Evolutionary conservation across 2,113 vertebrate genomes (phyloP).

Genomic region (Sisor rabdophorus): DNA sequence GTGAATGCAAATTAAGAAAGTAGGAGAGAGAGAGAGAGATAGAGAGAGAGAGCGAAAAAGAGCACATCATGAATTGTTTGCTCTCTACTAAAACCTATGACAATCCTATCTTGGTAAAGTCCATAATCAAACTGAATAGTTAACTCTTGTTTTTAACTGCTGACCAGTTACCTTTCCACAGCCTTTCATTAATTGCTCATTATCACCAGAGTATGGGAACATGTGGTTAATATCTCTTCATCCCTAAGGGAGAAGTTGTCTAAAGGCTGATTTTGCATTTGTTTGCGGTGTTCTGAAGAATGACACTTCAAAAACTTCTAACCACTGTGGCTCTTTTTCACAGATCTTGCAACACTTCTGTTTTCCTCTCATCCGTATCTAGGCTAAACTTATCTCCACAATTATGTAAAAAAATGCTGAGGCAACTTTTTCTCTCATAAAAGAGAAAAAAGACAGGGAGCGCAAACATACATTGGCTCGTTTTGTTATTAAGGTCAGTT

Average conservation of each 20-base stretch:
- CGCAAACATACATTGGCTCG: slow-evolving; percentile 19
- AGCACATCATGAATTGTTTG: neutral
- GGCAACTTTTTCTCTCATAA: slow-evolving; percentile 30
- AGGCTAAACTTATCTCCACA: slow-evolving; percentile 44
- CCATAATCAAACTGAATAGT: slow-evolving; percentile 32
- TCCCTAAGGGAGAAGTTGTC: neutral
- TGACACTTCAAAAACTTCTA: slow-evolving; percentile 33
- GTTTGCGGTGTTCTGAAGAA: slow-evolving; percentile 28
- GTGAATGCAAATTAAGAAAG: neutral
- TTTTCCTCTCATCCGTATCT: slow-evolving; percentile 40
- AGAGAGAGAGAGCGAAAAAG: neutral
- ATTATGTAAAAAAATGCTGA: slow-evolving; percentile 44
- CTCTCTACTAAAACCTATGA: neutral
- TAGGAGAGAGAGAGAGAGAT: too few relatives aligned
- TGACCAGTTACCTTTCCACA: slow-evolving; percentile 5
- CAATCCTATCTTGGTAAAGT: slow-evolving; percentile 13
- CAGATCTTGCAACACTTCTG: slow-evolving; percentile 41
- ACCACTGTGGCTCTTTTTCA: slow-evolving; percentile 41
- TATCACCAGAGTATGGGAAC: neutral
- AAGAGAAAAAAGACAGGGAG: slow-evolving; percentile 6
- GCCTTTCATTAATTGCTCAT: slow-evolving; percentile 40
- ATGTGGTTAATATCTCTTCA: neutral
- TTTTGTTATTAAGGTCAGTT: slow-evolving; percentile 49
- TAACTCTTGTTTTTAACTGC: slow-evolving; percentile 10
- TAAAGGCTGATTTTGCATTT: slow-evolving; percentile 23